Base-by-base conservation (phyloP, 30 jellyfish, hydroid and myxozoan genomes). In the Euphysa ruthae region DNA sequence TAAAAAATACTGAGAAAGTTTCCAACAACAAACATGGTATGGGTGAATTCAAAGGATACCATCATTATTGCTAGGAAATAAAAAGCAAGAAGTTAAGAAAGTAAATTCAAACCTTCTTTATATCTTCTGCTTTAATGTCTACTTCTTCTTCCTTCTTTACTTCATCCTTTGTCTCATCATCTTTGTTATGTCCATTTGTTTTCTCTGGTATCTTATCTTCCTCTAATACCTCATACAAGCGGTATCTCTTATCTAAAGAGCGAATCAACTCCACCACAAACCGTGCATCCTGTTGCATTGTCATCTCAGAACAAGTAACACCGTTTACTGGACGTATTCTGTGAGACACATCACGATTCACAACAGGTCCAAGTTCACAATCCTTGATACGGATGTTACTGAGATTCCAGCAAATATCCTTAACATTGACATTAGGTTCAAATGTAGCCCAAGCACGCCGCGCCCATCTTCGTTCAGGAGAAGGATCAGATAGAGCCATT, bases 371-470 rank as follows among this genome's bases (percentile, higher is more conserved):
- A 30, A 78, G 71, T 25, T 84, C 95, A 21, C 61, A 50, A 21
- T 84, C 95, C 73, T 71, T 84, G 30, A 85, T 92, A 43, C 93
- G 66, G 56, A 85, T 78, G 56, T 85, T 85, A 55, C 96, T 85
- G 27, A 85, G 69, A 33, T 70, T 85, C 96, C 96, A 85, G 65
- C 91, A 73, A 25, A 87, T 66, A 64, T 87, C 94, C 38, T 80
- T 79, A 35, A 87, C 80, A 58, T 87, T 80, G 16, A 80, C 89
- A 27, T 20, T 63, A 46, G 49, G 79, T 19, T 74, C 90, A 62
- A 87, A 87, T 26, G 97, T 79, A 0, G 84, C 93, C 94, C 94
- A 87, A 0, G 85, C 94, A 3, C 97, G 81, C 32, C 97, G 84
- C 18, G 38, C 75, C 28, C 34, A 84, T 77, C 93, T 61, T 49